phyloP scores from a whole-genome alignment of 2,113 vertebrate genomes.

The Heloderma charlesbogerti region DNA sequence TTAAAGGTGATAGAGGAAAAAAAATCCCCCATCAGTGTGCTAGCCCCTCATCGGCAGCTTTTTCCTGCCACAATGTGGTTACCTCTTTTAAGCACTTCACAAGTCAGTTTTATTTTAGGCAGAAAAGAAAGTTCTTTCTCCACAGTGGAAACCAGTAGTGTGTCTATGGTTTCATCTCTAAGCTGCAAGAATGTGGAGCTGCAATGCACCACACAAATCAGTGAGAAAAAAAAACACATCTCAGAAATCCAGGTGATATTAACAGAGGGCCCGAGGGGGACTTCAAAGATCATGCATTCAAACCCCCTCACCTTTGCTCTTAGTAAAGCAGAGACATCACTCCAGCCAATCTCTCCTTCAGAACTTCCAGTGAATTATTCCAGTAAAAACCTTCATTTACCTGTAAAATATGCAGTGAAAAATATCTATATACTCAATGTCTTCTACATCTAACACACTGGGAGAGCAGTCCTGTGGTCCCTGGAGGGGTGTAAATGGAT shows the following conservation, averaged over 20 bases:
- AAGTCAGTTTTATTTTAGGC: constrained; percentile 29
- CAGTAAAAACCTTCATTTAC: neutral
- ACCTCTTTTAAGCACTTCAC: neutral
- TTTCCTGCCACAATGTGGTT: constrained; percentile 44
- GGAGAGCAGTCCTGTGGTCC: too few relatives aligned
- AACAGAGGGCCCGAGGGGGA: neutral
- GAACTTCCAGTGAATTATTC: neutral
- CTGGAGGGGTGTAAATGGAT: too few relatives aligned
- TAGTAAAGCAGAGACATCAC: neutral
- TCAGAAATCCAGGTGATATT: neutral
- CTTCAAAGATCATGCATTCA: neutral
- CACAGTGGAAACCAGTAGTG: constrained; percentile 24
- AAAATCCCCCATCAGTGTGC: neutral
- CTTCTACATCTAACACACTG: too few relatives aligned
- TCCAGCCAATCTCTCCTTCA: neutral
- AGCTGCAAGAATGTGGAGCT: neutral
- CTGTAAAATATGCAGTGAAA: too few relatives aligned
- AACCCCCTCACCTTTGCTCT: too few relatives aligned
- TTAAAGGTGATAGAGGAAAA: neutral
- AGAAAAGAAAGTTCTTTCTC: constrained; percentile 22
- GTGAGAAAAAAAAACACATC: neutral
- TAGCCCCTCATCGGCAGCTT: neutral
- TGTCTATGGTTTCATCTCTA: neutral
- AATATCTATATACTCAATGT: too few relatives aligned
- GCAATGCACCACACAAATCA: neutral